A percentile compares a stretch with the other conserved stretches of the same genome.
phyloP scores from a whole-genome alignment of 2,797 vertebrate species.

The Naso thynnoides region DNA sequence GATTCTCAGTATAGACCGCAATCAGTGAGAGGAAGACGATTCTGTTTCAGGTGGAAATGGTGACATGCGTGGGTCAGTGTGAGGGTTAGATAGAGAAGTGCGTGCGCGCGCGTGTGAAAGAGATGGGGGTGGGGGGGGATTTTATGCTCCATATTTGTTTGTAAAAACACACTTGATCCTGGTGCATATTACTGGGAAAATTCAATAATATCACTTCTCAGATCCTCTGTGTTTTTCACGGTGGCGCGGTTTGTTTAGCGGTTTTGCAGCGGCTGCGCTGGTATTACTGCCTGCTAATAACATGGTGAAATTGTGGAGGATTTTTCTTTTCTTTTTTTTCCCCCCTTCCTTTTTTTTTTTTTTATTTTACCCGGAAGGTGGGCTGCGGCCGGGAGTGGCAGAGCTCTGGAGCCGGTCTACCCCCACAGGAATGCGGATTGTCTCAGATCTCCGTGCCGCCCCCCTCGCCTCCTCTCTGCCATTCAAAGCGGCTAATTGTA shows the following conservation, averaged over 20 bases:
- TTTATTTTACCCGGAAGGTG: constrained; percentile 80
- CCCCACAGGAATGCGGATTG: constrained; percentile 96
- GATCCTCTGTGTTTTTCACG: constrained; percentile 33
- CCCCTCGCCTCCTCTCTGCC: constrained; percentile 86
- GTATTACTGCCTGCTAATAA: constrained; percentile 71
- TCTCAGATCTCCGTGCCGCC: constrained; percentile 89
- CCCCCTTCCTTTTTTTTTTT: constrained; percentile 6
- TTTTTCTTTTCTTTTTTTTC: constrained; percentile 37
- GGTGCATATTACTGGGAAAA: constrained; percentile 35
- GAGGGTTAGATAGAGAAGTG: constrained; percentile 49
- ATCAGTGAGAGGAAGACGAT: constrained; percentile 45
- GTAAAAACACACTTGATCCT: constrained; percentile 28
- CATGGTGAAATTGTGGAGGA: constrained; percentile 66
- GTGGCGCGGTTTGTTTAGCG: constrained; percentile 63
- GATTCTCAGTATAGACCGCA: constrained; percentile 33
- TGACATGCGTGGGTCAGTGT: constrained; percentile 64
- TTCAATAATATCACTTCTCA: constrained; percentile 57
- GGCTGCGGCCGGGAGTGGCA: constrained; percentile 86
- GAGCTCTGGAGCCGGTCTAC: constrained; percentile 92
- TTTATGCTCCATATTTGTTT: constrained; percentile 22
- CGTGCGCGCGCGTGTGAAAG: constrained; percentile 6
- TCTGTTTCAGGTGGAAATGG: constrained; percentile 68
- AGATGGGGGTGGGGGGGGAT: neutral
- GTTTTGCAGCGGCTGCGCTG: constrained; percentile 47
- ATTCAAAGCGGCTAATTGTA: constrained; percentile 88